Conservation (phyloP, 2,113 vertebrate species). For the Casuarius casuarius region DNA sequence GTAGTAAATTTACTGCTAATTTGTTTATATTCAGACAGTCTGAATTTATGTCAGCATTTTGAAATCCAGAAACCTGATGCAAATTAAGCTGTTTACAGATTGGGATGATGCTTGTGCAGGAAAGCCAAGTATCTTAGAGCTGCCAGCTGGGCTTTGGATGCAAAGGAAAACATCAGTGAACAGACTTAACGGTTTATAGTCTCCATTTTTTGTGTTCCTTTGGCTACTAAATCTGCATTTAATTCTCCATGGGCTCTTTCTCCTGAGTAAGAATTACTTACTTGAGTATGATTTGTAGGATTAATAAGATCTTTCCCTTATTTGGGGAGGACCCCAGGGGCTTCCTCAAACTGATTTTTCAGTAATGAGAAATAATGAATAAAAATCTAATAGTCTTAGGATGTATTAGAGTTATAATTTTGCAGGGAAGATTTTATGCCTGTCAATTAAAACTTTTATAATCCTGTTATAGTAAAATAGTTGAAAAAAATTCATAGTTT, state of each 20-base stretch:
- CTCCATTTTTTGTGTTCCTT: not conserved
- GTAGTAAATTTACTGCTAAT: not conserved
- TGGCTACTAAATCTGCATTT: not conserved
- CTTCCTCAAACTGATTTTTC: slow-evolving; percentile 21
- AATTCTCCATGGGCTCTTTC: not conserved
- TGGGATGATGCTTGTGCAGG: not conserved
- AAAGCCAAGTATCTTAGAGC: not conserved
- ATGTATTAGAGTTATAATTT: slow-evolving; percentile 34
- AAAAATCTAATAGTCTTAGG: slow-evolving; percentile 6
- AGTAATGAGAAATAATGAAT: slow-evolving; percentile 47
- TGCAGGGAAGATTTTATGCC: slow-evolving; percentile 18
- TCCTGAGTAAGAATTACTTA: slow-evolving; percentile 12
- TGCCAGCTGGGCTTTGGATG: slow-evolving; percentile 28
- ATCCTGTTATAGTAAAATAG: slow-evolving; percentile 4
- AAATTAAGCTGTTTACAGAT: slow-evolving; percentile 29
- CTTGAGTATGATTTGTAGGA: slow-evolving; percentile 16
- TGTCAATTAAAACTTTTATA: slow-evolving; percentile 39
- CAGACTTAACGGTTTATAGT: not conserved
- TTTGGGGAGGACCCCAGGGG: not conserved
- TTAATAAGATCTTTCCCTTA: slow-evolving; percentile 39
- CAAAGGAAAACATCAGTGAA: not conserved
- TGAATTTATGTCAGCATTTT: not conserved
- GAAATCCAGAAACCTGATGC: slow-evolving; percentile 43
- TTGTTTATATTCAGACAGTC: slow-evolving; percentile 33
- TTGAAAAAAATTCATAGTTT: not conserved